Base-by-base conservation (phyloP, 1,140 invertebrate species). In the Drosophila triauraria region DNA sequence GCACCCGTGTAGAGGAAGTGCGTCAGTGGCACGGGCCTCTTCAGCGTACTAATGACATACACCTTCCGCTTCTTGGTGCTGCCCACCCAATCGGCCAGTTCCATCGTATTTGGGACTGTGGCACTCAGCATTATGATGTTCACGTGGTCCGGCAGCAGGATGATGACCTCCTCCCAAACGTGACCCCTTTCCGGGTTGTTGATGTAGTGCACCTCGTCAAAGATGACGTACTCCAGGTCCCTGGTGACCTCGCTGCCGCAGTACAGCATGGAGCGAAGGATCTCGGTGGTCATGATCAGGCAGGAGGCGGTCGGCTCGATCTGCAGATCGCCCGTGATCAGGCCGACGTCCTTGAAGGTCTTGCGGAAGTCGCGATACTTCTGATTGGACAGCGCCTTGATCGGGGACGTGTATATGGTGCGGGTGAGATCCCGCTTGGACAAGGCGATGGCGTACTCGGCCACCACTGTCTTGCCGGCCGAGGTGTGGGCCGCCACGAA, bases 281-380 rank as follows among this genome's bases (percentile, higher is more conserved):
- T 99, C 95, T 99, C 99, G 2, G 99, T 99, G 0, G 99, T 99
- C 99, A 99, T 99, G 46, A 99, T 99, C 0, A 99, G 95, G 93
- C 99, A 99, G 4, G 97, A 95, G 2, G 98, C 98, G 15, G 96
- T 97, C 50, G 96, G 95, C 91, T 99, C 98, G 32, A 99, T 97
- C 93, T 99, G 99, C 57, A 99, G 95, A 94, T 99, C 99, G 0
- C 99, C 99, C 0, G 99, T 99, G 10, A 99, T 95, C 1, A 99
- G 94, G 6, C 98, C 98, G 32, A 99, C 98, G 88, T 98, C 97
- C 61, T 97, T 96, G 92, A 99, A 99, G 50, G 95, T 96, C 51
- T 96, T 95, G 92, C 97, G 98, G 92, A 99, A 99, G 91, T 99
- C 99, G 43, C 98, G 95, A 93, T 98, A 99, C 93, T 99, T 99